Conservation (phyloP, 2,888 invertebrate species). For the Hypercompe scribonia region DNA sequence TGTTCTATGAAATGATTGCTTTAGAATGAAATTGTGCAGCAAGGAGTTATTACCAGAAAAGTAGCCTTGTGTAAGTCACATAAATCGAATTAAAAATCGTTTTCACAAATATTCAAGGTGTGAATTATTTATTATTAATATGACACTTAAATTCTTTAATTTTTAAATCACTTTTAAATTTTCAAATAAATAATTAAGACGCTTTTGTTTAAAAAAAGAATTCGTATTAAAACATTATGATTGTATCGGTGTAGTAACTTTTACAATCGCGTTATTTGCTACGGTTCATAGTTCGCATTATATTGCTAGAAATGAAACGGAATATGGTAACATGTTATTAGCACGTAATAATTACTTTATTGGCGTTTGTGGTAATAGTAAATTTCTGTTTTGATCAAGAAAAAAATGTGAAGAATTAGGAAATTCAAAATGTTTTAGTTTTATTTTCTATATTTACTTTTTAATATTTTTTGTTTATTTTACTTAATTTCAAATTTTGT, state of each 20-base stretch:
- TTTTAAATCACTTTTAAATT: neutral
- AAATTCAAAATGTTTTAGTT: neutral
- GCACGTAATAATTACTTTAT: slow-evolving; percentile 41
- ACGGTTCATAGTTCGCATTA: slow-evolving; percentile 28
- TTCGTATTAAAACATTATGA: slow-evolving; percentile 6
- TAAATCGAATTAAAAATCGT: neutral
- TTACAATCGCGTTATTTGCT: slow-evolving; percentile 34
- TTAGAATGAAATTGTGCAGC: no score
- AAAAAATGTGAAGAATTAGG: neutral
- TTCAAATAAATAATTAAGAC: slow-evolving; percentile 3
- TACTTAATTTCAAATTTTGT: no score
- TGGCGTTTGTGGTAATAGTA: slow-evolving; percentile 4
- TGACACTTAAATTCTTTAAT: neutral
- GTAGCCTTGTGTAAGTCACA: neutral
- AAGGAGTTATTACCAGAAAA: no score
- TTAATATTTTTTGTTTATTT: no score
- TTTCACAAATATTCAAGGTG: neutral
- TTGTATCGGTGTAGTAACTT: slow-evolving; percentile 2
- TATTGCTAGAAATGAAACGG: slow-evolving; percentile 34
- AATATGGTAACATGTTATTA: slow-evolving; percentile 41
- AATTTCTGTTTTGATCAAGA: slow-evolving; percentile 1
- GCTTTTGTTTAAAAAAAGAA: neutral
- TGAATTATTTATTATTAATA: neutral
- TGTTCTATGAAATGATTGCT: no score
- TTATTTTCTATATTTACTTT: no score